Percentiles rank a stretch among this genome's conserved stretches.
phyloP scores from a whole-genome alignment of 2,113 vertebrate genomes.

The Arenaria interpres region DNA sequence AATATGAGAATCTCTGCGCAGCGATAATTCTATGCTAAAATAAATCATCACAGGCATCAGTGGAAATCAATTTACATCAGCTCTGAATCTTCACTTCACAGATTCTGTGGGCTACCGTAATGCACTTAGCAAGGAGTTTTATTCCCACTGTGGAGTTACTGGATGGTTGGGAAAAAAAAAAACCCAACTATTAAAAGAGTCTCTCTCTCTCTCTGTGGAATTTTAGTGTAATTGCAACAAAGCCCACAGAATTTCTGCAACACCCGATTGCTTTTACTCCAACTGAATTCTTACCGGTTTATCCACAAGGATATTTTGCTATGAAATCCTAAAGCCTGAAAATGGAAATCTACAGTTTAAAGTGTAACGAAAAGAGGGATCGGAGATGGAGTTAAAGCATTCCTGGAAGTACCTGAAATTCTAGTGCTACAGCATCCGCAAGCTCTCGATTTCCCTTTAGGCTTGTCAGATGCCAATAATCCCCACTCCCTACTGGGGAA shows the following conservation, averaged over 20 bases:
- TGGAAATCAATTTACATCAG: not conserved
- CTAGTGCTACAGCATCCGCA: not conserved
- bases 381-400: not conserved
- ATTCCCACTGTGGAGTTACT: not conserved
- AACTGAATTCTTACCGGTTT: not conserved
- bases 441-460: not conserved
- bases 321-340: not conserved
- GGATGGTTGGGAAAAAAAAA: not conserved
- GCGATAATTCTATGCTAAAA: not conserved
- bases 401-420: not conserved
- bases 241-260: not conserved
- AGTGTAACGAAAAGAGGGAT: not conserved
- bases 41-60: not conserved
- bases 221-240: not conserved
- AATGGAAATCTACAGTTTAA: not conserved
- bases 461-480: not conserved
- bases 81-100: not conserved
- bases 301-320: not conserved
- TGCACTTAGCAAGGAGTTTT: not conserved
- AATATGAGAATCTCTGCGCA: not conserved
- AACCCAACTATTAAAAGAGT: not conserved
- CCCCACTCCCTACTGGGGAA: not conserved
- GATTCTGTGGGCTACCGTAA: not conserved
- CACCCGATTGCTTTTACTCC: not conserved
- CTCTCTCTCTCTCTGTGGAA: not conserved